Conservation (phyloP, 2,888 invertebrate genomes). For the Chymomyza caudatula region DNA sequence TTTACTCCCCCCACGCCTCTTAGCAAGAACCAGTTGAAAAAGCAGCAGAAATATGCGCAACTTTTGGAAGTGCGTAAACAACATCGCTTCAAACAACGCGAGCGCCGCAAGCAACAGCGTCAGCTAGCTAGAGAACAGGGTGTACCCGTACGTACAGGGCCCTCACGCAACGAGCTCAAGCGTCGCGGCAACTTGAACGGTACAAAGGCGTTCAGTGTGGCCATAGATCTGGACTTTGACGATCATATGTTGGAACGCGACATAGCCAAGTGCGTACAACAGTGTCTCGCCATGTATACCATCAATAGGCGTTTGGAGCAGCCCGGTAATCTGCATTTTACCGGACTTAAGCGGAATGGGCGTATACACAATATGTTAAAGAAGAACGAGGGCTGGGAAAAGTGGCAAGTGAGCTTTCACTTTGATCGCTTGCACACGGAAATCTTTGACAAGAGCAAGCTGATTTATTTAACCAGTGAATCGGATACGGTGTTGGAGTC, state of each 20-base stretch:
- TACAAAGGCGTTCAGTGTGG: conserved; percentile 78
- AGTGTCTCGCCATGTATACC: conserved; percentile 93
- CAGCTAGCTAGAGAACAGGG: conserved; percentile 85
- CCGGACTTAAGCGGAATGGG: conserved; percentile 84
- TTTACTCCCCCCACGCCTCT: conserved; percentile 50
- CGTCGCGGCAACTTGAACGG: conserved; percentile 55
- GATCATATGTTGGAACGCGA: conserved; percentile 94
- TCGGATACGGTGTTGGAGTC: conserved; percentile 90
- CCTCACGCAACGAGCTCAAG: conserved; percentile 89
- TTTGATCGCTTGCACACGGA: conserved; percentile 83
- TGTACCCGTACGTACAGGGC: conserved; percentile 82
- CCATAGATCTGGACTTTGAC: conserved; percentile 94
- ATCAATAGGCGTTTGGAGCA: conserved; percentile 88
- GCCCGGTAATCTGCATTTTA: conserved; percentile 90
- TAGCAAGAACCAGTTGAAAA: conserved; percentile 81
- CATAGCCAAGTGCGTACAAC: conserved; percentile 92
- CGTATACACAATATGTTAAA: conserved; percentile 86
- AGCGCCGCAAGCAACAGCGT: conserved; percentile 84
- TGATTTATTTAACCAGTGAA: conserved; percentile 96
- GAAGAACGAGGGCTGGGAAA: conserved; percentile 90
- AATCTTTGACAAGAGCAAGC: conserved; percentile 85
- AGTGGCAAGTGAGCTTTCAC: conserved; percentile 93
- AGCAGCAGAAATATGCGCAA: conserved; percentile 84
- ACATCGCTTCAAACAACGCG: conserved; percentile 86
- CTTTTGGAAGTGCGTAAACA: conserved; percentile 85